Evolutionary conservation across 1,140 invertebrate species (phyloP).

Genomic region (Myzus persicae): DNA sequence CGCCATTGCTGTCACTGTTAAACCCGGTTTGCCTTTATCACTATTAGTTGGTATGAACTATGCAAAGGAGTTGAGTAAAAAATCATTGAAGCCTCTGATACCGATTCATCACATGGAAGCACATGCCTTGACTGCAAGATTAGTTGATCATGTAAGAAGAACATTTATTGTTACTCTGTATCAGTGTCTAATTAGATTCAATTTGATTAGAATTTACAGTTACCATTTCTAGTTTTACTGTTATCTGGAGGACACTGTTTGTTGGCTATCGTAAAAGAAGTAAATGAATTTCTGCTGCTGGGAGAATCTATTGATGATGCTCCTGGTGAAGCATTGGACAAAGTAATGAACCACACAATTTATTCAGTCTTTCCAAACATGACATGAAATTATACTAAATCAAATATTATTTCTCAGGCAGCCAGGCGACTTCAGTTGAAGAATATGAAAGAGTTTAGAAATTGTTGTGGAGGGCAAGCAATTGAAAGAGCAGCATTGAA

Average conservation of each 20-base stretch:
- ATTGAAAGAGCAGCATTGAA: constrained; percentile 81
- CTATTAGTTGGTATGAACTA: constrained; percentile 83
- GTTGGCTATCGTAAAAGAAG: constrained; percentile 77
- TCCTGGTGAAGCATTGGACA: constrained; percentile 72
- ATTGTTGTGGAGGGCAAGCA: constrained; percentile 81
- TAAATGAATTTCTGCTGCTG: constrained; percentile 81
- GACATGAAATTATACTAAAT: background rate
- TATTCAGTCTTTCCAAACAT: background rate
- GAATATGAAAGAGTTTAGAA: constrained; percentile 78
- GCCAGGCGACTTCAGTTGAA: constrained; percentile 85
- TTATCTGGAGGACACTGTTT: constrained; percentile 94
- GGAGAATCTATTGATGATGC: constrained; percentile 84
- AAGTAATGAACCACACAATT: constrained; percentile 57
- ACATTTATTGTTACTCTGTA: background rate
- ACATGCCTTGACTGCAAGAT: constrained; percentile 89
- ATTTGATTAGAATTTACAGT: constrained; percentile 71
- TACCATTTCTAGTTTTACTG: constrained; percentile 89
- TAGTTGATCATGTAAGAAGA: constrained; percentile 70
- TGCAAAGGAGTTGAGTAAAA: constrained; percentile 79
- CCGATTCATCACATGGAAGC: constrained; percentile 99
- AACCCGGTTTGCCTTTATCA: constrained; percentile 84
- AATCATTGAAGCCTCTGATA: constrained; percentile 83
- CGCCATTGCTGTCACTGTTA: constrained; percentile 90
- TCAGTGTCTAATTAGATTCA: background rate
- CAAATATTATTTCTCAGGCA: constrained; percentile 67